phyloP scores from a whole-genome alignment of 2,113 vertebrate species.

The Poeciliopsis prolifica region DNA sequence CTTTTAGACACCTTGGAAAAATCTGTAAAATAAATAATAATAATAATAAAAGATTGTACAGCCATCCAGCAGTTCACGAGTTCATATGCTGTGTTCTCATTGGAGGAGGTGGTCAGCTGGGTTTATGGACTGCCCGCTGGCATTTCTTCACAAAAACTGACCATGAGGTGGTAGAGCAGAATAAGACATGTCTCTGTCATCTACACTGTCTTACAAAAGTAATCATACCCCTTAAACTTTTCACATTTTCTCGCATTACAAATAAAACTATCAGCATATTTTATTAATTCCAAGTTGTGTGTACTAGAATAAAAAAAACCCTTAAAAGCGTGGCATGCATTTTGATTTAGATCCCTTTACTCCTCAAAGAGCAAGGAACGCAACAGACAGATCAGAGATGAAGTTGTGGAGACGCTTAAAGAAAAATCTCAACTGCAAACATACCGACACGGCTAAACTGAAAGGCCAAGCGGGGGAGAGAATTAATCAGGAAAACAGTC shows the following conservation, averaged over 20 bases:
- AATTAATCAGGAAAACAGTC: neutral
- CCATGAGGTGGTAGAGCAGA: constrained; percentile 37
- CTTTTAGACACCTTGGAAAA: constrained; percentile 80
- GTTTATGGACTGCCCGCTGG: constrained; percentile 52
- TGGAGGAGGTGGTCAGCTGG: constrained; percentile 60
- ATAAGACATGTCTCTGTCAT: constrained; percentile 23
- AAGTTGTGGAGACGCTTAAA: no score
- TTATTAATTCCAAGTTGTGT: neutral
- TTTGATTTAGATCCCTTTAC: neutral
- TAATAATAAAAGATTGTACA: constrained; percentile 63
- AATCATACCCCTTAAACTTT: neutral
- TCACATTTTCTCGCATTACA: neutral
- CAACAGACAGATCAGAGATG: neutral
- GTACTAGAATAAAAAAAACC: neutral
- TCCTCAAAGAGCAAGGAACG: no score
- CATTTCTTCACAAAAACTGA: constrained; percentile 64
- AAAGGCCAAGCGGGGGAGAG: neutral
- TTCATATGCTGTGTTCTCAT: constrained; percentile 70
- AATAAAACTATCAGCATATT: neutral
- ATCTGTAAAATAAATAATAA: constrained; percentile 55
- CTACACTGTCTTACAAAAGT: constrained; percentile 2
- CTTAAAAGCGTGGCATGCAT: neutral
- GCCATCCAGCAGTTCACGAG: constrained; percentile 67
- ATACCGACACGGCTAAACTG: neutral
- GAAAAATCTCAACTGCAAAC: neutral